phyloP scores from a whole-genome alignment of 53 echinoderm and acorn worm genomes.

The Astropecten irregularis region DNA sequence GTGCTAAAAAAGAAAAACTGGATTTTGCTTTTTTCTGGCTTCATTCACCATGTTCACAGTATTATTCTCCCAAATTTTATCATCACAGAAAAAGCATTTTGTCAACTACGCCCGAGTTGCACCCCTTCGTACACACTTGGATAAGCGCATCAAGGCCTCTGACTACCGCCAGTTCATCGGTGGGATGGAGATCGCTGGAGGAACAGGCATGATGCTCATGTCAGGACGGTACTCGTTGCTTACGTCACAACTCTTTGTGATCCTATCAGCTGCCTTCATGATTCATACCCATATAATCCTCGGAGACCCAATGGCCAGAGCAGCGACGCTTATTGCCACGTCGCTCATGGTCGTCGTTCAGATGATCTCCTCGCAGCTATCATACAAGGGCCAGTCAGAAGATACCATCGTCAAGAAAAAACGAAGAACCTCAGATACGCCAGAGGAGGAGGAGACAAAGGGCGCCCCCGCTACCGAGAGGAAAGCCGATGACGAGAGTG shows the following conservation, averaged over 20 bases:
- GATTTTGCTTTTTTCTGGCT: no score
- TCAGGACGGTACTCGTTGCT: constrained; percentile 69
- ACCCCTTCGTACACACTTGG: constrained; percentile 72
- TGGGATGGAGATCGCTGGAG: constrained; percentile 88
- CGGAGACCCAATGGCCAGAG: constrained; percentile 72
- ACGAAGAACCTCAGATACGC: constrained; percentile 11
- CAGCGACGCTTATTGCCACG: constrained; percentile 64
- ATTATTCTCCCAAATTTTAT: no score
- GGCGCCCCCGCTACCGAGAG: constrained; percentile 22
- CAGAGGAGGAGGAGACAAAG: neutral
- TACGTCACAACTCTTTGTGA: constrained; percentile 69
- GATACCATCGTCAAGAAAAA: neutral
- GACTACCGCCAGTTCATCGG: constrained; percentile 84
- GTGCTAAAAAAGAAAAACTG: no score
- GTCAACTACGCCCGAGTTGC: constrained; percentile 91
- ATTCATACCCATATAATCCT: constrained; percentile 81
- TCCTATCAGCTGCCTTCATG: constrained; percentile 72
- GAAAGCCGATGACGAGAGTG: constrained; percentile 19
- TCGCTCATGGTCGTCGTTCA: constrained; percentile 61
- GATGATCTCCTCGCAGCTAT: constrained; percentile 47
- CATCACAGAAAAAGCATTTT: constrained; percentile 90
- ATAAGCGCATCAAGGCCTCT: constrained; percentile 76
- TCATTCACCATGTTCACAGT: no score
- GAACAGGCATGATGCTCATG: constrained; percentile 74
- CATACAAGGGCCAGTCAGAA: constrained; percentile 5